A percentile compares a stretch with the other conserved stretches of the same genome.
Evolutionary conservation across 2,797 vertebrate species (phyloP).

Genomic region (Cuculus canorus): DNA sequence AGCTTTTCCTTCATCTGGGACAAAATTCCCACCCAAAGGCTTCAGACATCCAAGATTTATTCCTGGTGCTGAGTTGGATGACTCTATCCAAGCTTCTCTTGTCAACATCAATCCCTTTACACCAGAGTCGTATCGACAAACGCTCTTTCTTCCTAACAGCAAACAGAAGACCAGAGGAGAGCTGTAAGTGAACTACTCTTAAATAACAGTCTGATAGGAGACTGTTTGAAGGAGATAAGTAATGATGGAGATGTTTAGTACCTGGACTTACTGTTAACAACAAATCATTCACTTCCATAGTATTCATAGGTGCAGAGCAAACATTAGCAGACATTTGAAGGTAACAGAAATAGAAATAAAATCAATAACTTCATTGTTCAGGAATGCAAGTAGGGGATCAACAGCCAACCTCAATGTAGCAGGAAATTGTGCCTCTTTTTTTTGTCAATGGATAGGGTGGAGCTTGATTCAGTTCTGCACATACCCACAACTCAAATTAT

Average conservation of each 20-base stretch:
- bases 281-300: not conserved
- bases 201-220: not conserved
- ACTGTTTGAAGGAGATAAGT: not conserved
- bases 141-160: conserved; percentile 67
- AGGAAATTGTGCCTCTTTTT: not conserved
- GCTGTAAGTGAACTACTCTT: conserved; percentile 55
- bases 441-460: not conserved
- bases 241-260: not conserved
- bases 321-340: not conserved
- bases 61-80: conserved; percentile 58
- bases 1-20: conserved; percentile 72
- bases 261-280: not conserved
- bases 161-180: conserved; percentile 80
- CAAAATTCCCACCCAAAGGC: conserved; percentile 71
- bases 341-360: not conserved
- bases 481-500: rapidly evolving
- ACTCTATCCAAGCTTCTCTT: conserved; percentile 68
- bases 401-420: not conserved
- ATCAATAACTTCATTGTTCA: not conserved
- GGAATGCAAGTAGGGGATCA: not conserved
- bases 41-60: conserved; percentile 72
- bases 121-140: conserved; percentile 84
- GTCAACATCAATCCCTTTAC: conserved; percentile 97
- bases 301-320: not conserved
- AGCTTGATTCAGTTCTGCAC: not conserved